Evolutionary conservation across 2,113 vertebrate genomes (phyloP), one percentile per base, ranked within the genome.

Genomic region (Amphiprion ocellaris): DNA sequence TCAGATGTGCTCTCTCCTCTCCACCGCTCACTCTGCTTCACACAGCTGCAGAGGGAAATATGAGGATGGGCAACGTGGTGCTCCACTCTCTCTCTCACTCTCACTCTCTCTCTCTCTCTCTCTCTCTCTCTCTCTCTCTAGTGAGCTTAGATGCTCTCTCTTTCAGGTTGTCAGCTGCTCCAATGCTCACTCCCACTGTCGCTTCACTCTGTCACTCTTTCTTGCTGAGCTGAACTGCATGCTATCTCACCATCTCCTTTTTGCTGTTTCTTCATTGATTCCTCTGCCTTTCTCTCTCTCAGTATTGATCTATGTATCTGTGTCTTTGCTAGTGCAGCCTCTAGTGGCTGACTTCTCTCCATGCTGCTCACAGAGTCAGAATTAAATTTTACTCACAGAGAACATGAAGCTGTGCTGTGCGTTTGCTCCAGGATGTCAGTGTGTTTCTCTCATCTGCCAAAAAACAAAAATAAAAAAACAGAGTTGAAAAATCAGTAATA

Each of bases 271-370:
- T 76, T 64, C 79, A 86, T 81, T 90, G 76, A 90, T 83, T 89
- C 69, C 59, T 74, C 77, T 84, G 58, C 75, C 73, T 70, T 66
- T 74, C 78, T 63, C 79, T 76, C 79, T 74, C 81, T 84, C 79
- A 66, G 78, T 84, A 90, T 90, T 90, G 85, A 90, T 90, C 83
- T 81, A 30, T 50, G 50, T 47, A 49, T 85, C 73, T 75, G 77
- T 86, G 76, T 80, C 84, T 92, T 88, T 82, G 80, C 87, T 90
- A 78, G 87, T 91, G 92, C 91, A 92, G 90, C 94, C 95, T 89
- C 94, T 95, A 94, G 94, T 92, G 95, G 94, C 79, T 73, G 81
- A 46, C 55, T 78, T 64, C 26, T 80, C 80, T 56, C n/a, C n/a
- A 30, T 81, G 81, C 49, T 62, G 55, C 74, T 79, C 61, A 55